These are phyloP conservation scores for Probaryconus sp. DNA, from an alignment of 1,140 invertebrate genomes.

Conservation along the genomic window DNA sequence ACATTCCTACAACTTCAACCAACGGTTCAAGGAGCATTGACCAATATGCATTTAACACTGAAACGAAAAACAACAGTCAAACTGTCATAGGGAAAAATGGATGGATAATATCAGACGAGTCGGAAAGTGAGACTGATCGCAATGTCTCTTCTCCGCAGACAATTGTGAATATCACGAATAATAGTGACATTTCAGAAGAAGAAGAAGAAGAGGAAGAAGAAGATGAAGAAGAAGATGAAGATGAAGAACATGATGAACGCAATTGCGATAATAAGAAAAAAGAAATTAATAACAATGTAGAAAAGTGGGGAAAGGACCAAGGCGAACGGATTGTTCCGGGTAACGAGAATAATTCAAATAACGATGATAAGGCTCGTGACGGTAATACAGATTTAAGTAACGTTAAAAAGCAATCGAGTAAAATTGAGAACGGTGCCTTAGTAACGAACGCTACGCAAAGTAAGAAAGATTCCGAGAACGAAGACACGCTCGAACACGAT, in stretches of 20 bases:
- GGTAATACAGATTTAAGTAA: slow-evolving; percentile 26
- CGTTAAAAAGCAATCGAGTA: slow-evolving; percentile 35
- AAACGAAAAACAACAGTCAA: slow-evolving; percentile 36
- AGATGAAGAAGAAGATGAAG: slow-evolving; percentile 5
- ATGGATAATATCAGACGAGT: slow-evolving; percentile 69
- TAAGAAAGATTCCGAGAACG: slow-evolving; percentile 66
- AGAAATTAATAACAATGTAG: slow-evolving; percentile 49
- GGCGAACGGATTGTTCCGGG: slow-evolving; percentile 69
- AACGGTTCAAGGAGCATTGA: background rate
- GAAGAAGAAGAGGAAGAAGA: slow-evolving; percentile 13
- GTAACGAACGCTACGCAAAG: slow-evolving; percentile 65
- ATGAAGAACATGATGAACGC: background rate
- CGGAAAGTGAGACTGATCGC: slow-evolving; percentile 65
- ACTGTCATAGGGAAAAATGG: slow-evolving; percentile 68
- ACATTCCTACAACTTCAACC: slow-evolving; percentile 20
- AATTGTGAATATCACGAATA: background rate
- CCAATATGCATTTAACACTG: slow-evolving; percentile 14
- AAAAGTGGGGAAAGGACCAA: slow-evolving; percentile 60
- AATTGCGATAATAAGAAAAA: slow-evolving; percentile 10
- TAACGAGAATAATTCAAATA: slow-evolving; percentile 61
- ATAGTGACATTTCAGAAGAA: no score
- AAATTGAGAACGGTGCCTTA: slow-evolving; percentile 64
- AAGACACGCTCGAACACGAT: slow-evolving; percentile 65
- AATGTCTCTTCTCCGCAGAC: slow-evolving; percentile 30
- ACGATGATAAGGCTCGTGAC: slow-evolving; percentile 59